Conservation (phyloP, 2,113 vertebrate genomes). For the Cyprinodon tularosa region DNA sequence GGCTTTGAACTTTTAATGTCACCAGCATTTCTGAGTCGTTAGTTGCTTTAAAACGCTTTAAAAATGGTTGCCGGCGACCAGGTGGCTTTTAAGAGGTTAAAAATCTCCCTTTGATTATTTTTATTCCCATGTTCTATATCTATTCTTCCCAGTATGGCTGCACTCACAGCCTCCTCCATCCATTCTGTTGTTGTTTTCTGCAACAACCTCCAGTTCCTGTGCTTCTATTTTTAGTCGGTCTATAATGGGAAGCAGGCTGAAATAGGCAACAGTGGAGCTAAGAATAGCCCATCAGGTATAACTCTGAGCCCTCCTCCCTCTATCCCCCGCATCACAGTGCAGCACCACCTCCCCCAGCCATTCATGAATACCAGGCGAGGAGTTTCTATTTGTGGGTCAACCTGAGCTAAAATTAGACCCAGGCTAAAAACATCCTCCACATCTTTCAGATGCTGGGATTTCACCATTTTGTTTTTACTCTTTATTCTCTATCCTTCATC, state of each 20-base stretch:
- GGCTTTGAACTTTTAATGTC: no score
- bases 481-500: slow-evolving; percentile 24
- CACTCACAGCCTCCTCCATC: background rate
- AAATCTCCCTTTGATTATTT: no score
- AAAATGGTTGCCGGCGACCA: no score
- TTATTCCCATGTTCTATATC: no score
- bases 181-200: slow-evolving; percentile 48
- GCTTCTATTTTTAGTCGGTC: slow-evolving; percentile 69
- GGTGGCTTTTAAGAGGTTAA: no score
- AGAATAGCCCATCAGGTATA: slow-evolving; percentile 72
- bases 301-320: slow-evolving; percentile 13
- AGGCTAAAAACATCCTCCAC: slow-evolving; percentile 65
- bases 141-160: no score
- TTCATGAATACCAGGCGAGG: slow-evolving; percentile 76
- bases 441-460: slow-evolving; percentile 51
- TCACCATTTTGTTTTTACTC: slow-evolving; percentile 33
- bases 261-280: slow-evolving; percentile 53
- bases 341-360: slow-evolving; percentile 45
- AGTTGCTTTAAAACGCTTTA: no score
- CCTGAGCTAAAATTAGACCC: slow-evolving; percentile 68
- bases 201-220: slow-evolving; percentile 32
- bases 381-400: slow-evolving; percentile 65
- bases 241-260: slow-evolving; percentile 27
- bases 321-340: slow-evolving; percentile 45
- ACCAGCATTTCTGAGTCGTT: no score